Evolutionary conservation across 92 coral and sea anemone genomes (phyloP), one percentile per base, ranked within the genome.

Genomic region (Parazoanthus atlanticus): DNA sequence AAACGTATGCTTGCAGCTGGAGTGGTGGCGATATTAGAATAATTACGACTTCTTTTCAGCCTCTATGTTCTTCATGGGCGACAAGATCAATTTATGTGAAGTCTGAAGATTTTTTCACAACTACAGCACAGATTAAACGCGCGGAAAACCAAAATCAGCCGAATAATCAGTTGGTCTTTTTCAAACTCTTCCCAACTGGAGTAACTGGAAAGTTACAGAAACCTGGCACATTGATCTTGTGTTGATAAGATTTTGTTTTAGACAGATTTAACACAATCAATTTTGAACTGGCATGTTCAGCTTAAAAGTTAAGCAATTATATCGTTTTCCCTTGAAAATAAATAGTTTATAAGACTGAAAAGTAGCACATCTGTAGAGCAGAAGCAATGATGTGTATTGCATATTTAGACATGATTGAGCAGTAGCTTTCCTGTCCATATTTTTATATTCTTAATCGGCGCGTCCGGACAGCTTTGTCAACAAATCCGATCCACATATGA

Each of bases 381-480:
- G n/a, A 74, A 74, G 78, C 47, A 33, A 21, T 4, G 28, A 32
- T 8, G 17, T 8, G 17, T 10, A 28, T 28, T 32, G 21, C 19
- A 3, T 31, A 54, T 78, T 29, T 78, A 29, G 11, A 31, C 47
- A 32, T 13, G 58, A 65, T 5, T 7, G 32, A 28, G 75, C 9
- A 65, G 16, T 25, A 65, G 28, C 3, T 52, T 19, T 34, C 8
- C 40, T 34, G 31, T 19, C 9, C 21, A 32, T 82, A 13, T 40
- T 26, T 82, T 43, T 38, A n/a, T 26, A 5, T 0, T 65, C 16
- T 1, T 32, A 56, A 31, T 23, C 6, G 23, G 15, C 29, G 86
- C 64, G n/a, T 26, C 61, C 32, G 40, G 66, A 43, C 78, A 84
- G 66, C 87, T 46, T 84, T 84, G 65, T 84, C 87, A 70, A 84